Conservation (phyloP, 2,797 vertebrate genomes). For the Hemitrygon akajei region DNA sequence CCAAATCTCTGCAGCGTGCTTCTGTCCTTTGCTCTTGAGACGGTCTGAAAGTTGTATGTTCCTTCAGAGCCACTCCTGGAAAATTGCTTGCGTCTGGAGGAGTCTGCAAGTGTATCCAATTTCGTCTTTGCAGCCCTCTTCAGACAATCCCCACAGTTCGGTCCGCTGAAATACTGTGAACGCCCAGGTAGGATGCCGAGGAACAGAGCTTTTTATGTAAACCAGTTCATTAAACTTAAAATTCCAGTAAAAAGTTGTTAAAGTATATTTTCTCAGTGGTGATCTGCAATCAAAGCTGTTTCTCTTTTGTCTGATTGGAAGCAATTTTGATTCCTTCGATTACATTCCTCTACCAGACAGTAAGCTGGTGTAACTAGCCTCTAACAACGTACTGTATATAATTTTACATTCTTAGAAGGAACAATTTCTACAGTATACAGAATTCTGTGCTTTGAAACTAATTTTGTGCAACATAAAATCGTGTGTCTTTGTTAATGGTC, state of each 20-base stretch:
- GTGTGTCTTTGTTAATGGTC: too few relatives aligned
- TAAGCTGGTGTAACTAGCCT: too few relatives aligned
- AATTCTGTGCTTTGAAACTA: background rate
- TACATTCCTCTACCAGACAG: background rate
- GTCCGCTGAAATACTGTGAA: background rate
- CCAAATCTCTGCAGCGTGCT: background rate
- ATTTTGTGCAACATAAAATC: background rate
- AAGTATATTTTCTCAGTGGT: background rate
- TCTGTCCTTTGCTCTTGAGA: too few relatives aligned
- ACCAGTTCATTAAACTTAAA: background rate
- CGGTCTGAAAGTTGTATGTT: background rate
- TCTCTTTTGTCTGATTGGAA: background rate
- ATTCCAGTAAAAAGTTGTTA: background rate
- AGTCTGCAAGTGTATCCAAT: background rate
- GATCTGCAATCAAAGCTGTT: background rate
- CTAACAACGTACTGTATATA: too few relatives aligned
- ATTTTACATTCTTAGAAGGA: too few relatives aligned
- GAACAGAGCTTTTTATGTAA: background rate
- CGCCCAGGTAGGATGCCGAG: background rate
- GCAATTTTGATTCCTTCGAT: background rate
- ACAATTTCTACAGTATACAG: background rate
- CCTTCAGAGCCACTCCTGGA: background rate
- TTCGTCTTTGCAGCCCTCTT: background rate
- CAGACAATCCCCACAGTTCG: background rate
- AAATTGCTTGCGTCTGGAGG: background rate